These are phyloP conservation scores for Papilio xuthus DNA, from an alignment of 1,140 invertebrate species.

Conservation along the genomic window DNA sequence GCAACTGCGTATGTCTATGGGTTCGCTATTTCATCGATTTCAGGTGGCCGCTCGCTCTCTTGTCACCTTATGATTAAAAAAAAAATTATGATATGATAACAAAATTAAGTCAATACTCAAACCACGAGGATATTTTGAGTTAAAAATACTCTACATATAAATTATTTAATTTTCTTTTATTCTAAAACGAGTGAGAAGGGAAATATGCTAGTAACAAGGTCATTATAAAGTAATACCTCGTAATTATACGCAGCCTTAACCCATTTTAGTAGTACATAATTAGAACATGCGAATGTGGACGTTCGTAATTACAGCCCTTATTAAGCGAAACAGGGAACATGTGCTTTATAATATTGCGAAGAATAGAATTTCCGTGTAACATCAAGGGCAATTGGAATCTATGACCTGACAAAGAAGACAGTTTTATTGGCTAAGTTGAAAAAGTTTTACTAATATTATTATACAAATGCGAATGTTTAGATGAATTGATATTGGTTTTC, in stretches of 20 bases:
- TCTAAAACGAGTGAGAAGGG: neutral
- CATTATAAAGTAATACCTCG: neutral
- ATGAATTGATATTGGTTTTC: too few species aligned
- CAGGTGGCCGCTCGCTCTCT: too few species aligned
- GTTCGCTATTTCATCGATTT: too few species aligned
- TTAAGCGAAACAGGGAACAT: neutral
- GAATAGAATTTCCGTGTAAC: neutral
- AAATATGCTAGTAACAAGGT: neutral
- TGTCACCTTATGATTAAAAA: too few species aligned
- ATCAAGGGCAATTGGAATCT: neutral
- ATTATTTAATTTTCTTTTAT: neutral
- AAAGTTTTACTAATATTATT: too few species aligned
- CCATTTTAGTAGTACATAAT: neutral
- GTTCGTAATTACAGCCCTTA: constrained; percentile 3
- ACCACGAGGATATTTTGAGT: neutral
- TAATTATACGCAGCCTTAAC: neutral
- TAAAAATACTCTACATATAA: neutral
- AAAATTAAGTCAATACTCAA: too few species aligned
- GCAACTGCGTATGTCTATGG: too few species aligned
- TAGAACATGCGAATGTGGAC: neutral
- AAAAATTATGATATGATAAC: too few species aligned
- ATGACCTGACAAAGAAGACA: neutral
- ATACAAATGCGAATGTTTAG: too few species aligned
- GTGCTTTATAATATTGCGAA: neutral
- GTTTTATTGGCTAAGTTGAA: too few species aligned